Base-by-base conservation (phyloP, 1,140 invertebrate genomes). In the Drosophila rufa region DNA sequence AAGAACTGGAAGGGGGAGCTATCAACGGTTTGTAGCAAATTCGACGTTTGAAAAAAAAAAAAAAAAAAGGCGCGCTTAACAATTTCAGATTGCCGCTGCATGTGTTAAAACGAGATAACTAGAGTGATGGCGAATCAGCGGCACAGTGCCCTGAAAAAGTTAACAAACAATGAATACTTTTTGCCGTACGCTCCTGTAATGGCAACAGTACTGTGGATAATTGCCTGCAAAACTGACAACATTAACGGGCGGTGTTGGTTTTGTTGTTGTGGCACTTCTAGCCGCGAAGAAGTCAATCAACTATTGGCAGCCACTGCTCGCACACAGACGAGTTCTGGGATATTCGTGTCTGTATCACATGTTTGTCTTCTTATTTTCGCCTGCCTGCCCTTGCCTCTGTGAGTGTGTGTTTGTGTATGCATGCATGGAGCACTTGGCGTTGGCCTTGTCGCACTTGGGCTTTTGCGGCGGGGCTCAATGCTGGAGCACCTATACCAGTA, bases 361-460 rank as follows among this genome's bases (percentile, higher is more conserved):
- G 90, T 91, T 91, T 86, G 79, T 82, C 82, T 81, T 92, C 91
- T 91, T 92, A 90, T 87, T 92, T 92, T 91, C 78, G 79, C 86
- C 73, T 85, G 82, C 64, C 74, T 82, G 69, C 45, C 59, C 59
- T 66, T 62, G 60, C 19, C 48, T 27, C 15, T 42, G 77, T 62
- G 27, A 30, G 27, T 30, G 27, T 30, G 27, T 30, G 27, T 30
- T 30, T 80, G 57, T 65, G 67, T 84, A 59, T 84, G 71, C 77
- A 73, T 75, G 56, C 64, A 53, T 83, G 62, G 59, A 89, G 50
- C 84, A 79, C 81, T 89, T 89, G 85, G 80, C 78, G 90, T 91
- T 92, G 79, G 91, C 91, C 84, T 92, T 91, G 91, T 92, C 87
- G 81, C 85, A 83, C 90, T 91, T 68, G 78, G 86, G 47, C 82